Evolutionary conservation across 2,888 invertebrate species (phyloP), one percentile per base, ranked within the genome.

Genomic region (Neoascia interrupta): DNA sequence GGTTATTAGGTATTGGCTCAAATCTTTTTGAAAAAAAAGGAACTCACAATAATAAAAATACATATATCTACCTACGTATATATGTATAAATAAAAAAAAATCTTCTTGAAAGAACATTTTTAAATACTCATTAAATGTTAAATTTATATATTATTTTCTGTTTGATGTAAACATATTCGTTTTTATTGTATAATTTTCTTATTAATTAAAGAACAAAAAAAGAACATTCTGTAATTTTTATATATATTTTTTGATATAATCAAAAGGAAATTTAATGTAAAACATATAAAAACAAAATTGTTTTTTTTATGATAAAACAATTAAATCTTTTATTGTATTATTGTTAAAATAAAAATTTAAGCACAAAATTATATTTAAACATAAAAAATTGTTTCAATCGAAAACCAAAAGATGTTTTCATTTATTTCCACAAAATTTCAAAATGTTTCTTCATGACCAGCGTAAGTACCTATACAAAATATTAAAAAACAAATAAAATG

Each of bases 71-170:
- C n/a, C n/a, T n/a, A n/a, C n/a, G n/a, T n/a, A n/a, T n/a, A n/a
- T n/a, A n/a, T n/a, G n/a, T n/a, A n/a, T n/a, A 64, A 45, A 64
- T 47, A 64, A 72, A 60, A 60, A 81, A 63, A 58, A 43, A 37
- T 11, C 43, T 47, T 41, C 39, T 64, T 58, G 39, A 63, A 56
- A 60, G 43, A 53, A 53, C 16, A 10, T 53, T 49, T 13, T n/a
- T 10, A 41, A 79, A 79, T 79, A 79, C 79, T 79, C 79, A 79
- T 79, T 79, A 79, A 60, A 51, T 79, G 28, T 73, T 73, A 79
- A 72, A n/a, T 31, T 31, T 31, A 3, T 31, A 31, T n/a, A 31
- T 66, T 76, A 53, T 34, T 75, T 63, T 58, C 45, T 75, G 36
- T 70, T 53, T 56, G 11, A 41, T 64, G 63, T 21, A 61, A 39